Percentiles rank a stretch among this genome's conserved stretches.
Conservation (phyloP, 1,140 invertebrate species). For the Augochlora pura region DNA sequence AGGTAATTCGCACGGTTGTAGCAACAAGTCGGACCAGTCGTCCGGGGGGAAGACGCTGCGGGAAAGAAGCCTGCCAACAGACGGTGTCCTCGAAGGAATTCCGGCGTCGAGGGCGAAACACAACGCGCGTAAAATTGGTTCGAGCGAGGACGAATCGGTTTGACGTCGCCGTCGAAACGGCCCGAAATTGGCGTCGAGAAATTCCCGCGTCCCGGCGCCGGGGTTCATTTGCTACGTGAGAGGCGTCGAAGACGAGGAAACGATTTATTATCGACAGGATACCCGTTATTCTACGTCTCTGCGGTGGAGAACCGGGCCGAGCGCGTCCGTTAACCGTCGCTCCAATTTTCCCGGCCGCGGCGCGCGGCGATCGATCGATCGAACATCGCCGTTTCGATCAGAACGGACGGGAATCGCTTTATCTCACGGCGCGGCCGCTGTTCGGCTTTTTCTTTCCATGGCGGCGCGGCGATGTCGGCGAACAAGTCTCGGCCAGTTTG, state of each 20-base stretch:
- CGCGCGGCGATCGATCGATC: constrained; percentile 43
- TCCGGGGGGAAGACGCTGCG: no score
- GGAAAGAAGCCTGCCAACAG: not conserved
- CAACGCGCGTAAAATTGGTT: not conserved
- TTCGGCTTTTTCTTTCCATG: not conserved
- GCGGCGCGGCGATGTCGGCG: no score
- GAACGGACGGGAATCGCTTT: constrained; percentile 43
- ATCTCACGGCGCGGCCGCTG: constrained; percentile 5
- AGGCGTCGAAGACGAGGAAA: constrained; percentile 26
- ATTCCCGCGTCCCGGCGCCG: not conserved
- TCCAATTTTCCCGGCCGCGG: constrained; percentile 45
- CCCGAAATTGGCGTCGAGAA: not conserved
- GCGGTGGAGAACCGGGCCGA: constrained; percentile 47
- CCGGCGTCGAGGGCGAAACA: not conserved
- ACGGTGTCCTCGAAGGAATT: not conserved
- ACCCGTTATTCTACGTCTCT: constrained; percentile 48
- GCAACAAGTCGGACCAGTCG: no score
- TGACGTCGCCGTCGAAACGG: constrained; percentile 8
- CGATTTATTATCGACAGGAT: constrained; percentile 54
- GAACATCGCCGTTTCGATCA: constrained; percentile 34
- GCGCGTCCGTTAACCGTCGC: constrained; percentile 51
- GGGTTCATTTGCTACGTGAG: not conserved
- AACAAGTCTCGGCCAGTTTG: not conserved
- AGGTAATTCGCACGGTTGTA: no score
- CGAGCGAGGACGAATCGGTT: not conserved